These are phyloP conservation scores for Drosophila chauvacae DNA, from an alignment of 1,140 invertebrate species.

Conservation along the genomic window DNA sequence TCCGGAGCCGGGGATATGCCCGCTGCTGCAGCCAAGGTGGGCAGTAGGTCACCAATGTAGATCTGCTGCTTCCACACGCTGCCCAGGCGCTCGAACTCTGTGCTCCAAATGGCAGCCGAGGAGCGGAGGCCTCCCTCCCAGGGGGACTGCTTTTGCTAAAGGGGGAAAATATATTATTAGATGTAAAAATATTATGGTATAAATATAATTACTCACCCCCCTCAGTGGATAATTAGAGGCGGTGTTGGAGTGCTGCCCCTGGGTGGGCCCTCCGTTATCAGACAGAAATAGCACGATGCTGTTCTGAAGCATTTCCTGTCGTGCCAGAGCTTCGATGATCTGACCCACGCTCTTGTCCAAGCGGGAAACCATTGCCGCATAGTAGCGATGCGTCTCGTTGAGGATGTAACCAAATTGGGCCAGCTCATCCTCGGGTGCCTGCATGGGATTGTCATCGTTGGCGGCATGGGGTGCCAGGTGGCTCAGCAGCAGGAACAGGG, in stretches of 20 bases:
- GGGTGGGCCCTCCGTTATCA: slow-evolving; percentile 92
- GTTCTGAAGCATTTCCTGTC: slow-evolving; percentile 89
- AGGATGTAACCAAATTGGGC: slow-evolving; percentile 90
- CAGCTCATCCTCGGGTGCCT: slow-evolving; percentile 91
- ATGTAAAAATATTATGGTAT: neutral
- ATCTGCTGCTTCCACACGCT: slow-evolving; percentile 91
- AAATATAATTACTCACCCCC: slow-evolving; percentile 87
- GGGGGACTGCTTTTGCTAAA: slow-evolving; percentile 89
- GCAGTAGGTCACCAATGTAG: slow-evolving; percentile 94
- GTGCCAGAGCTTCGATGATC: slow-evolving; percentile 88
- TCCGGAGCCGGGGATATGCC: slow-evolving; percentile 82
- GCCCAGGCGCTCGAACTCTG: slow-evolving; percentile 86
- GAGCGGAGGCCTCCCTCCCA: slow-evolving; percentile 95
- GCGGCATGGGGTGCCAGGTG: slow-evolving; percentile 93
- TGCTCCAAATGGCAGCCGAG: slow-evolving; percentile 92
- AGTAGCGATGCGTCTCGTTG: slow-evolving; percentile 89
- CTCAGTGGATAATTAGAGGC: slow-evolving; percentile 95
- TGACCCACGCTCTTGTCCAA: slow-evolving; percentile 93
- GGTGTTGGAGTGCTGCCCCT: slow-evolving; percentile 89
- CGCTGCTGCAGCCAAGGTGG: slow-evolving; percentile 89
- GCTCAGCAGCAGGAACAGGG: slow-evolving; percentile 92
- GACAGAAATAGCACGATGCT: slow-evolving; percentile 90
- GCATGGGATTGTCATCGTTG: slow-evolving; percentile 88
- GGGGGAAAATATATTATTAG: neutral
- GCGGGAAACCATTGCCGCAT: slow-evolving; percentile 94